Evolutionary conservation across 2,888 invertebrate genomes (phyloP).

Genomic region (Caradrina clavipalpis): DNA sequence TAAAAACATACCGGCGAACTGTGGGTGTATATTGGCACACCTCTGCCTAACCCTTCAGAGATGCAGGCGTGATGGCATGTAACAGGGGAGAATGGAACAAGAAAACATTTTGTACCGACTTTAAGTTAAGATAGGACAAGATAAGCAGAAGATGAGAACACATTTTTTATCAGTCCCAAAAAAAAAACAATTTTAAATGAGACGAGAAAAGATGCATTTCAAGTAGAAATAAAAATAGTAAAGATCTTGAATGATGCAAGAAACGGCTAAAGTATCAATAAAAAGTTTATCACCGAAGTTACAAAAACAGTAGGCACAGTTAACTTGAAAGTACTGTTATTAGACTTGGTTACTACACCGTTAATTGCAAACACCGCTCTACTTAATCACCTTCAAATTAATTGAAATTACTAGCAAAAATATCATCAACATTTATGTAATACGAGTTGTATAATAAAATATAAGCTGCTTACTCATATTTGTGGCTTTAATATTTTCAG

Average conservation of each 20-base stretch:
- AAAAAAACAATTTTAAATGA: too few relatives aligned
- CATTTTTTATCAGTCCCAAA: too few relatives aligned
- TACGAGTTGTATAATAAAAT: too few relatives aligned
- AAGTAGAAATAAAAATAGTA: neutral
- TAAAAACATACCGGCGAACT: too few relatives aligned
- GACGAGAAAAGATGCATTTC: neutral
- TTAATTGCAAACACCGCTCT: constrained; percentile 12
- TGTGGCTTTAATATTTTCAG: neutral
- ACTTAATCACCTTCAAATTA: constrained; percentile 15
- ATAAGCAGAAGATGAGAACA: too few relatives aligned
- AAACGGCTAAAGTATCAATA: neutral
- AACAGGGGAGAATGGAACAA: too few relatives aligned
- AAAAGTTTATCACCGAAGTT: constrained; percentile 5
- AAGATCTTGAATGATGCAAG: neutral
- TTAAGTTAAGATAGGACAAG: too few relatives aligned
- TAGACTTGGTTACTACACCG: constrained; percentile 4
- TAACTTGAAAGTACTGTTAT: constrained; percentile 17
- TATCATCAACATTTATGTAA: neutral
- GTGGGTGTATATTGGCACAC: too few relatives aligned
- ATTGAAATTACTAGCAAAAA: neutral
- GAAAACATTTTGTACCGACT: too few relatives aligned
- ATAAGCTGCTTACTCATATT: neutral
- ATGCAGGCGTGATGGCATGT: too few relatives aligned
- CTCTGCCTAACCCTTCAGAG: too few relatives aligned
- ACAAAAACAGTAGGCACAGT: constrained; percentile 8